A percentile compares a stretch with the other conserved stretches of the same genome.
phyloP scores from a whole-genome alignment of 2,113 vertebrate genomes.

The Daboia siamensis region DNA sequence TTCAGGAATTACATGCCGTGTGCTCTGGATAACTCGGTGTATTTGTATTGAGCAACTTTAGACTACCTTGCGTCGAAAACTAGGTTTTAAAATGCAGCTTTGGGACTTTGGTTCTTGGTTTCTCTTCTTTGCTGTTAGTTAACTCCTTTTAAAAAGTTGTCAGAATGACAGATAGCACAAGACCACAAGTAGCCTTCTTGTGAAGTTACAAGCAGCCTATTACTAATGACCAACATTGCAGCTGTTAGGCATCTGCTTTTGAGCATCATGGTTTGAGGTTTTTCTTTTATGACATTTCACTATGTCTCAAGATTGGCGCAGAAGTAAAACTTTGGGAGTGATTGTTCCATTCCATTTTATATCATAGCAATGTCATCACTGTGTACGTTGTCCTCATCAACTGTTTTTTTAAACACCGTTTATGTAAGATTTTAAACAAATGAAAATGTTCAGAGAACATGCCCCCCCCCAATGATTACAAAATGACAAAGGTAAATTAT shows the following conservation, averaged over 20 bases:
- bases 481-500: slow-evolving; percentile 7
- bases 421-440: slow-evolving; percentile 39
- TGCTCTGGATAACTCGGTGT: slow-evolving; percentile 46
- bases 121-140: slow-evolving; percentile 18
- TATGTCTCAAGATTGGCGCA: slow-evolving; percentile 40
- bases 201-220: slow-evolving; percentile 56
- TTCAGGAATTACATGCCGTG: slow-evolving; percentile 25
- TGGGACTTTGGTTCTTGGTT: slow-evolving; percentile 36
- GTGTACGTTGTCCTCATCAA: slow-evolving; percentile 30
- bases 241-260: slow-evolving; percentile 51
- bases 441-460: neutral
- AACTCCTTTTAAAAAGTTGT: slow-evolving; percentile 32
- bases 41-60: slow-evolving; percentile 57
- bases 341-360: slow-evolving; percentile 35
- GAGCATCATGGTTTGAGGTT: slow-evolving; percentile 35
- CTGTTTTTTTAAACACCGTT: slow-evolving; percentile 34
- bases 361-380: slow-evolving; percentile 23
- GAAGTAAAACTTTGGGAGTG: slow-evolving; percentile 26
- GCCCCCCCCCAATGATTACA: neutral
- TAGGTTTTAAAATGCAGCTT: slow-evolving; percentile 22
- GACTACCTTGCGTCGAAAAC: slow-evolving; percentile 54
- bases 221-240: slow-evolving; percentile 47
- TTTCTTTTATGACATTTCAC: slow-evolving; percentile 36
- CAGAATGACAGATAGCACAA: slow-evolving; percentile 37
- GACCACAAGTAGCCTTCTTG: slow-evolving; percentile 34